phyloP scores from a whole-genome alignment of 2,797 vertebrate genomes.

The Sebastes vulpes region DNA sequence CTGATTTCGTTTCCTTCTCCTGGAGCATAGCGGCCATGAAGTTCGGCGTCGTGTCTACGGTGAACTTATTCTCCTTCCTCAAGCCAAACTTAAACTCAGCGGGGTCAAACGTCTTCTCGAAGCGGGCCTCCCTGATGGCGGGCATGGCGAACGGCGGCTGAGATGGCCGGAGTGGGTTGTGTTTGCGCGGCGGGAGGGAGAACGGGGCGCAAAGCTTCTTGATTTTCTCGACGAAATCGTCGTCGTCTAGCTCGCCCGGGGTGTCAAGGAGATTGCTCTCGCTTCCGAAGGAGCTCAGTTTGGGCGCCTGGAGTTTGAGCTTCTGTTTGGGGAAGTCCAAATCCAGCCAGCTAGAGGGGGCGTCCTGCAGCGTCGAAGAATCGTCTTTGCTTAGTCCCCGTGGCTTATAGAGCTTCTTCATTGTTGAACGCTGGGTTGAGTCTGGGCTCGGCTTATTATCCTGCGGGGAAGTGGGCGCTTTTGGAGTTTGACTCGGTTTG shows the following conservation, averaged over 20 bases:
- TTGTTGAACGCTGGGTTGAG: conserved; percentile 51
- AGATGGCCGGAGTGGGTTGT: conserved; percentile 86
- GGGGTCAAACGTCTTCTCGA: conserved; percentile 93
- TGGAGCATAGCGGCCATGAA: conserved; percentile 82
- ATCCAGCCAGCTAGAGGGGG: conserved; percentile 85
- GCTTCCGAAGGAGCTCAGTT: conserved; percentile 81
- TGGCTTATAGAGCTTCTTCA: conserved; percentile 41
- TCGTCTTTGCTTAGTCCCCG: conserved; percentile 53
- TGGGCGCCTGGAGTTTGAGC: conserved; percentile 52
- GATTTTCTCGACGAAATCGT: conserved; percentile 92
- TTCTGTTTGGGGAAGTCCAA: conserved; percentile 79
- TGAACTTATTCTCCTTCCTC: conserved; percentile 83
- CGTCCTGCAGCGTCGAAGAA: conserved; percentile 40
- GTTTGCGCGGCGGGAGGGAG: conserved; percentile 91
- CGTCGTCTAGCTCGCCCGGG: conserved; percentile 89
- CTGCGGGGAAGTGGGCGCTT: conserved; percentile 29
- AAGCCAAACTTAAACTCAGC: conserved; percentile 91
- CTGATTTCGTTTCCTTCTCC: conserved; percentile 82
- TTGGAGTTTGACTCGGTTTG: conserved; percentile 38
- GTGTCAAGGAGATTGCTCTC: conserved; percentile 89
- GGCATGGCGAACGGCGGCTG: conserved; percentile 92
- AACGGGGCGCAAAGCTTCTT: conserved; percentile 90
- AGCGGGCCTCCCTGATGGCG: conserved; percentile 91
- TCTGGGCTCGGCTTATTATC: conserved; percentile 43
- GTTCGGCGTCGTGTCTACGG: conserved; percentile 70